phyloP scores from a whole-genome alignment of 2,888 invertebrate species.

The Gastracanthus pulcherrimus region DNA sequence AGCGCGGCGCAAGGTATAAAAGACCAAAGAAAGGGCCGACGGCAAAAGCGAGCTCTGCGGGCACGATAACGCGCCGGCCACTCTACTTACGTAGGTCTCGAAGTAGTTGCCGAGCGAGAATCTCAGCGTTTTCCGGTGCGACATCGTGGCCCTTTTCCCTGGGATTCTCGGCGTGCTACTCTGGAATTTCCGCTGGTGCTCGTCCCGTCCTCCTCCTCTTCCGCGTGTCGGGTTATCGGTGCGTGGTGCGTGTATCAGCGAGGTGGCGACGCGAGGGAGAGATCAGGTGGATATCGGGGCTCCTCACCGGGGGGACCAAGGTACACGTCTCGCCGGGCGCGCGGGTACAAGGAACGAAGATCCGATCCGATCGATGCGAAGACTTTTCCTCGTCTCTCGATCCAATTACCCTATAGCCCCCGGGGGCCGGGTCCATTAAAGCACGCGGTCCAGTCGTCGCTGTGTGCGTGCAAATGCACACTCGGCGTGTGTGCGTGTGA shows the following conservation, averaged over 20 bases:
- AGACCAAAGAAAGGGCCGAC: too few species aligned
- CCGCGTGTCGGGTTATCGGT: slow-evolving; percentile 3
- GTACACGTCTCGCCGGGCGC: slow-evolving; percentile 1
- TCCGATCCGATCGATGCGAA: slow-evolving; percentile 57
- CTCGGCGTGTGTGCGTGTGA: not conserved
- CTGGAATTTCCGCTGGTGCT: too few species aligned
- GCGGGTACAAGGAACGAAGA: slow-evolving; percentile 24
- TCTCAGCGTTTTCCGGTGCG: slow-evolving; percentile 64
- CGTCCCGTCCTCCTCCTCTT: too few species aligned
- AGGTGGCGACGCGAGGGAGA: too few species aligned
- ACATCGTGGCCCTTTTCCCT: not conserved
- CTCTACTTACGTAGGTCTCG: slow-evolving; percentile 74
- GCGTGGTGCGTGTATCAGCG: too few species aligned
- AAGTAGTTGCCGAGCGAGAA: slow-evolving; percentile 74
- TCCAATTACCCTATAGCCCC: slow-evolving; percentile 63
- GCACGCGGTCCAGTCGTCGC: not conserved
- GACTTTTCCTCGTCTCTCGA: slow-evolving; percentile 62
- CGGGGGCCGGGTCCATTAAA: not conserved
- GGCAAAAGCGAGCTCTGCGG: too few species aligned
- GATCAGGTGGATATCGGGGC: slow-evolving; percentile 2
- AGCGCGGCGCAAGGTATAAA: too few species aligned
- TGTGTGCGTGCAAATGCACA: too few species aligned
- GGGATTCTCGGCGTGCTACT: too few species aligned
- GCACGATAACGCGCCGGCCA: too few species aligned
- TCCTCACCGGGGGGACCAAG: slow-evolving; percentile 29